A percentile compares a stretch with the other conserved stretches of the same genome.
Conservation (phyloP, 2,888 invertebrate species). For the Antheraea assamensis region DNA sequence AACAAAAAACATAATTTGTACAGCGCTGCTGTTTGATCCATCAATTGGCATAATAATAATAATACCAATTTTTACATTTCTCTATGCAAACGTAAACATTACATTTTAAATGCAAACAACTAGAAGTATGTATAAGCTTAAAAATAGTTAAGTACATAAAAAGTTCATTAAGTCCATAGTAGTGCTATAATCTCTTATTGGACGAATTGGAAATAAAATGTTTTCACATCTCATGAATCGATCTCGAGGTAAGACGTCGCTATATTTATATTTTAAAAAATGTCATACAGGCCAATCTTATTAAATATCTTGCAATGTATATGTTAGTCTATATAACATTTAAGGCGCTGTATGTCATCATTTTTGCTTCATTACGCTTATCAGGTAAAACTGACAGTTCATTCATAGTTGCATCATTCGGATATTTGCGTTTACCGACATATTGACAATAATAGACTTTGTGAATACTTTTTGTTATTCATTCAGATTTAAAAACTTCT, state of each 20-base stretch:
- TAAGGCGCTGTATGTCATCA: neutral
- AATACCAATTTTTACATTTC: neutral
- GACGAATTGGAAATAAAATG: conserved; percentile 52
- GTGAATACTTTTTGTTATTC: neutral
- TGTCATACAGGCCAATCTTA: neutral
- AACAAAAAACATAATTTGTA: neutral
- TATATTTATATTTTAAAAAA: neutral
- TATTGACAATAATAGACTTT: neutral
- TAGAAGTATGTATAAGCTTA: conserved; percentile 59
- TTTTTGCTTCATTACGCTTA: neutral
- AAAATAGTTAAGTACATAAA: conserved; percentile 77
- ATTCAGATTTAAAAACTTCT: neutral
- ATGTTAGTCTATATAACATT: neutral
- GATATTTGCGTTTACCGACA: neutral
- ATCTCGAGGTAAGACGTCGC: neutral
- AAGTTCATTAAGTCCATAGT: conserved; percentile 62
- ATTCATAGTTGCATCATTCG: neutral
- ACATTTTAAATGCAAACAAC: conserved; percentile 62
- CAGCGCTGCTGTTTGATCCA: neutral
- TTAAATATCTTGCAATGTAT: neutral
- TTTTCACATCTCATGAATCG: neutral
- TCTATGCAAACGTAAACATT: conserved; percentile 50
- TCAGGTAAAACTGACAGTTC: neutral
- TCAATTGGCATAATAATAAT: neutral
- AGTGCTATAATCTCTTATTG: conserved; percentile 67